These are phyloP conservation scores for Eulemur coronatus DNA, from an alignment of 2,797 vertebrate genomes.

Conservation along the genomic window DNA sequence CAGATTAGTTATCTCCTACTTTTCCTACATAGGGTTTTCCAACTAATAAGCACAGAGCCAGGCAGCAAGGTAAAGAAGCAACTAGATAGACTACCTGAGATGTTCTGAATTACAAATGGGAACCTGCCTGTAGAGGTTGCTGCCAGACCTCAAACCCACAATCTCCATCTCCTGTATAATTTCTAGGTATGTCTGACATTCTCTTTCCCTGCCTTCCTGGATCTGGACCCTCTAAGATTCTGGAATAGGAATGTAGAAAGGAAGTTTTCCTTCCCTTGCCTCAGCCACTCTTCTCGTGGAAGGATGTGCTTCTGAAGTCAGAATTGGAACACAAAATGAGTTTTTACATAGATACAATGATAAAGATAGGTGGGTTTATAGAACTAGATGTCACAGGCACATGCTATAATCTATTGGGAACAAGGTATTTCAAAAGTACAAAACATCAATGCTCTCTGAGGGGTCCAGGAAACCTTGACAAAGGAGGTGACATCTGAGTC, in stretches of 20 bases:
- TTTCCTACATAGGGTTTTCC: not conserved
- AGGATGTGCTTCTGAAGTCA: not conserved
- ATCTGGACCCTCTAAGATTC: not conserved
- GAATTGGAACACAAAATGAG: not conserved
- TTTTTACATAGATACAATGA: not conserved
- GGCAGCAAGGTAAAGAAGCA: not conserved
- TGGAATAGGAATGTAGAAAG: not conserved
- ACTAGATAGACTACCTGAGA: not conserved
- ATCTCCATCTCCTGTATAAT: not conserved
- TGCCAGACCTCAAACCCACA: not conserved
- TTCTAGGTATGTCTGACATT: not conserved
- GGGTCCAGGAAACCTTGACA: not conserved
- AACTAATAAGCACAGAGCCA: not conserved
- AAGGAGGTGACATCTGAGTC: not conserved
- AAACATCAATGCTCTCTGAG: not conserved
- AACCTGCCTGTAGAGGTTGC: not conserved
- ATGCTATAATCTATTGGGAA: not conserved
- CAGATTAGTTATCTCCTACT: not conserved
- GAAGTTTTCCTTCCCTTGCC: not conserved
- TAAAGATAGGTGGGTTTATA: not conserved
- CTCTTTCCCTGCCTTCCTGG: not conserved
- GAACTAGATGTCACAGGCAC: not conserved
- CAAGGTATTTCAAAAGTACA: not conserved
- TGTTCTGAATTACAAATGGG: not conserved
- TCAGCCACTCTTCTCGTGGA: not conserved